Conservation (phyloP, 2,888 invertebrate genomes). For the Apamea anceps region DNA sequence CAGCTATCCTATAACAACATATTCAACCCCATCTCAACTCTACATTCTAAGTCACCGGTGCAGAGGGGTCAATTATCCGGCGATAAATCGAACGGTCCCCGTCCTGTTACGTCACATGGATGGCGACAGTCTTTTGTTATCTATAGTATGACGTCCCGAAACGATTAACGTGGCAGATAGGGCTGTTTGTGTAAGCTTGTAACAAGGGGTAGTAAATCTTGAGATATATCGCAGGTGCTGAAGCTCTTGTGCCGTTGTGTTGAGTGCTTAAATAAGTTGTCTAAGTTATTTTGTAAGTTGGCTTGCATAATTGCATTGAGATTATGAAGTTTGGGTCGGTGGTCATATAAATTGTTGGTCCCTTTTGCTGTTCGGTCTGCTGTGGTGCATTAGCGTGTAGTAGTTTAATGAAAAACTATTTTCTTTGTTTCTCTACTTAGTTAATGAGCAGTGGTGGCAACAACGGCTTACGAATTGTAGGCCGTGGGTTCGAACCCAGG, state of each 20-base stretch:
- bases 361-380: neutral
- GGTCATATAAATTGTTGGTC: neutral
- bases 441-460: neutral
- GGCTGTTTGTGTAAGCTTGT: conserved; percentile 47
- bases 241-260: conserved; percentile 23
- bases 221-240: conserved; percentile 38
- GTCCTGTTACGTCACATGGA: conserved; percentile 47
- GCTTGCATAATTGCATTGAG: neutral
- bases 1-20: conserved; percentile 15
- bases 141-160: conserved; percentile 52
- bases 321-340: conserved; percentile 8
- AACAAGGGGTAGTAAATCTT: conserved; percentile 55
- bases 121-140: conserved; percentile 64
- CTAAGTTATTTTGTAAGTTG: conserved; percentile 21
- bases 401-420: neutral
- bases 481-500: neutral
- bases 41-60: conserved; percentile 31
- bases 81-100: conserved; percentile 59
- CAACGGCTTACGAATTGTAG: neutral
- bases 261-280: conserved; percentile 28
- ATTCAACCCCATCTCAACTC: conserved; percentile 35
- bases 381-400: neutral
- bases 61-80: conserved; percentile 60
- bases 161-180: conserved; percentile 62
- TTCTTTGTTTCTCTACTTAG: neutral